phyloP scores from a whole-genome alignment of 2,797 vertebrate species.

The Gobionotothen gibberifrons region DNA sequence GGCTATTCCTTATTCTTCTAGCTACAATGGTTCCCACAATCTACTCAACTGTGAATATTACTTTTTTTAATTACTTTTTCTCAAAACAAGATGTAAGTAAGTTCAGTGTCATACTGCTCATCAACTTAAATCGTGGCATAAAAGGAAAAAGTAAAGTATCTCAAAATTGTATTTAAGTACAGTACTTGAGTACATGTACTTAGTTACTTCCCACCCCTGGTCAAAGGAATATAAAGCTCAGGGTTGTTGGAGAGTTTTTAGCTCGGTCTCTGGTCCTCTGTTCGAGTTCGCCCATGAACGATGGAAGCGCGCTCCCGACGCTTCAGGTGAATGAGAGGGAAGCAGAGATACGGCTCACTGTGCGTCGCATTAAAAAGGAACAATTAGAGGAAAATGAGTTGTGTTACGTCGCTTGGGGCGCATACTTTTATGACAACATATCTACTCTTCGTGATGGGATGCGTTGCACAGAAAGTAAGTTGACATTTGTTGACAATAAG shows the following conservation, averaged over 20 bases:
- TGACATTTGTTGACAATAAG: conserved; percentile 54
- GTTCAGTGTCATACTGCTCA: too few relatives aligned
- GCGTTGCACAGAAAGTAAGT: conserved; percentile 85
- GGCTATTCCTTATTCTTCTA: too few relatives aligned
- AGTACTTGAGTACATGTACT: too few relatives aligned
- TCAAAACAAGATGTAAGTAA: too few relatives aligned
- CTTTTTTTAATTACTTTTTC: too few relatives aligned
- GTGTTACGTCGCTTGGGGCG: conserved; percentile 68
- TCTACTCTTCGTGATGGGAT: conserved; percentile 81
- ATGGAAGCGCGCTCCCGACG: conserved; percentile 83
- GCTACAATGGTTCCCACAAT: too few relatives aligned
- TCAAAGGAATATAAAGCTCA: not conserved
- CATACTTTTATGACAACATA: conserved; percentile 76
- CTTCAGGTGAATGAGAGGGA: conserved; percentile 84
- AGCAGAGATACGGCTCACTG: conserved; percentile 70
- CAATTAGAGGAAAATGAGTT: conserved; percentile 76
- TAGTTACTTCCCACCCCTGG: too few relatives aligned
- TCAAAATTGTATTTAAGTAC: too few relatives aligned
- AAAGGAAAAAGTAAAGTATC: too few relatives aligned
- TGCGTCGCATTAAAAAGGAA: conserved; percentile 63
- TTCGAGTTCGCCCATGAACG: conserved; percentile 70
- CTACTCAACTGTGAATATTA: too few relatives aligned
- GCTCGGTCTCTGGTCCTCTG: conserved; percentile 49
- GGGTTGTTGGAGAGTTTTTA: not conserved
- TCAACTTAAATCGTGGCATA: too few relatives aligned